Evolutionary conservation across 2,797 vertebrate genomes (phyloP).

Genomic region (Vipera ursinii): DNA sequence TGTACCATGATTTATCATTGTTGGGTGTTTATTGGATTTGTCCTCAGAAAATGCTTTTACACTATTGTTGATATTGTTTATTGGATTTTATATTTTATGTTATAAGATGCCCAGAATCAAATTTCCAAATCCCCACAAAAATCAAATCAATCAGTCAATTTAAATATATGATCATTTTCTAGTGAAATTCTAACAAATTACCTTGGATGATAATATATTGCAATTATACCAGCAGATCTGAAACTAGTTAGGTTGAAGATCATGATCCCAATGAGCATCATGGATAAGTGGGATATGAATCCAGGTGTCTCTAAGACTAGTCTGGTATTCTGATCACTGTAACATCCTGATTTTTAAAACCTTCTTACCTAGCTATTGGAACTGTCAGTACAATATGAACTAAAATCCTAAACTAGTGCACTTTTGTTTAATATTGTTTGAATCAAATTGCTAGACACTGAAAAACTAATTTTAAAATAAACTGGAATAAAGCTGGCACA

Average conservation of each 20-base stretch:
- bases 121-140: not conserved
- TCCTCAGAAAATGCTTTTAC: not conserved
- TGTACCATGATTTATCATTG: not conserved
- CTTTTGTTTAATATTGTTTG: not conserved
- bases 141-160: not conserved
- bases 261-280: not conserved
- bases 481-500: conserved; percentile 9
- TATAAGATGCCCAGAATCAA: not conserved
- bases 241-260: not conserved
- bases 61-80: not conserved
- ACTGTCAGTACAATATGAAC: not conserved
- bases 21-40: not conserved
- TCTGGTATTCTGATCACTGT: not conserved
- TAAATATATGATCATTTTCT: not conserved
- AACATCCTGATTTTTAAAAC: not conserved
- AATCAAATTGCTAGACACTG: not conserved
- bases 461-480: not conserved
- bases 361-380: not conserved
- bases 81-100: not conserved
- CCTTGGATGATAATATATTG: not conserved
- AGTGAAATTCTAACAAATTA: not conserved
- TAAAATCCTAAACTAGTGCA: not conserved
- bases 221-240: not conserved
- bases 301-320: not conserved
- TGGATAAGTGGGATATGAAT: not conserved